Evolutionary conservation across 1,140 invertebrate genomes (phyloP).

Genomic region (Luehdorfia chinensis): DNA sequence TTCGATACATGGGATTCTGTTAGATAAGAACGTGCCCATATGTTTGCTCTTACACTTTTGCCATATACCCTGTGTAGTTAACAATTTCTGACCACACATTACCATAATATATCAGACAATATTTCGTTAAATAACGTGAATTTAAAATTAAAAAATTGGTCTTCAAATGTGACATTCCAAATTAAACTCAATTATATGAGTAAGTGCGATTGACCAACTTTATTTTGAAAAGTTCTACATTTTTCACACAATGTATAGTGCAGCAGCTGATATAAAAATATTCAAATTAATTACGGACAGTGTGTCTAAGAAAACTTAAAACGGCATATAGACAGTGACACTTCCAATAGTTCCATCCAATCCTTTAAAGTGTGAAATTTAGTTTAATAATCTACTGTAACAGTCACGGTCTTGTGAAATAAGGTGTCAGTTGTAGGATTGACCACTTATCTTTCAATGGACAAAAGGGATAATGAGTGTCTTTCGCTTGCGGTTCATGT

Average conservation of each 20-base stretch:
- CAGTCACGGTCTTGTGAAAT: constrained; percentile 50
- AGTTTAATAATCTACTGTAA: constrained; percentile 56
- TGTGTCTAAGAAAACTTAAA: constrained; percentile 6
- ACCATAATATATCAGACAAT: no score
- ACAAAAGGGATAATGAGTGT: constrained; percentile 40
- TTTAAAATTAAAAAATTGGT: no score
- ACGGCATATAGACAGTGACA: constrained; percentile 58
- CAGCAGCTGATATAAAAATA: constrained; percentile 1
- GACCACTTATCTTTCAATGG: constrained; percentile 61
- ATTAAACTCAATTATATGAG: no score
- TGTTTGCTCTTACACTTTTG: no score
- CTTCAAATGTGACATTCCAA: no score
- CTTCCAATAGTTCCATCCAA: constrained; percentile 38
- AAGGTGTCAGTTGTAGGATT: constrained; percentile 65
- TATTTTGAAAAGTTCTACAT: no score
- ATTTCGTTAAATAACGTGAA: no score
- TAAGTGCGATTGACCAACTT: no score
- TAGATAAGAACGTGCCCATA: no score
- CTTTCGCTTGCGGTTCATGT: constrained; percentile 31
- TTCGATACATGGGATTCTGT: no score
- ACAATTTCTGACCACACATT: no score
- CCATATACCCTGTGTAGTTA: no score
- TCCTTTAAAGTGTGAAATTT: constrained; percentile 57
- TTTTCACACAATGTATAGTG: neutral
- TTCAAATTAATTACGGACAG: neutral